Percentiles rank a stretch among this genome's conserved stretches.
These are phyloP conservation scores for Oreochromis spilurus DNA, from an alignment of 2,113 vertebrate genomes.

Conservation along the genomic window DNA sequence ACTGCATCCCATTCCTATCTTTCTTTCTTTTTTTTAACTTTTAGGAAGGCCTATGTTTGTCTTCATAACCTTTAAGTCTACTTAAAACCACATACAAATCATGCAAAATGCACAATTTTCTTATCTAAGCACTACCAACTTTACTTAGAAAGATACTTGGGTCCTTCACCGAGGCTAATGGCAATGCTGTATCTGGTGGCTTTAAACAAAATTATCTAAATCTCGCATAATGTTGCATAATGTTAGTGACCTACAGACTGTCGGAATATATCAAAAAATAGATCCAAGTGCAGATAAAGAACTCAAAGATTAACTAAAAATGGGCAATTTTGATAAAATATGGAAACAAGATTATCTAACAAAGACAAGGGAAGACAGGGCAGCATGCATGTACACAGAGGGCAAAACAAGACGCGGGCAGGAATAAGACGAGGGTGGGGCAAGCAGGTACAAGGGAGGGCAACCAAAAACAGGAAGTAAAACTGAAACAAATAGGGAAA, in stretches of 20 bases:
- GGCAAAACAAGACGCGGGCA: background rate
- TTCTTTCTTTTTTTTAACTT: background rate
- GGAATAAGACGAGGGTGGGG: background rate
- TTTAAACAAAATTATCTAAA: background rate
- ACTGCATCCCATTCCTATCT: background rate
- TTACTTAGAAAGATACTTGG: background rate
- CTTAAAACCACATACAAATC: background rate
- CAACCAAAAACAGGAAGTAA: background rate
- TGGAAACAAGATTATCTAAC: background rate
- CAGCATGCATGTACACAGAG: background rate
- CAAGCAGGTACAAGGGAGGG: background rate
- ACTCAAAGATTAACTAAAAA: background rate
- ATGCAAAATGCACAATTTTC: background rate
- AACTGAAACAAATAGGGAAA: background rate
- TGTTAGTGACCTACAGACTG: background rate
- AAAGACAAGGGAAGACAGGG: background rate
- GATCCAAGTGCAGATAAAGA: background rate
- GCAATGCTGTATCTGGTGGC: background rate
- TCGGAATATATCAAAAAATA: fast-evolving
- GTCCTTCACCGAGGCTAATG: background rate
- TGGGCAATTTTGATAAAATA: background rate
- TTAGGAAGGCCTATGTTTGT: background rate
- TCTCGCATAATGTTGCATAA: background rate
- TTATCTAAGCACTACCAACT: background rate
- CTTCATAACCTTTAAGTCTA: background rate